Percentiles rank a stretch among this genome's conserved stretches.
Conservation (phyloP, 2,797 vertebrate species). For the Hoplostethus mediterraneus region DNA sequence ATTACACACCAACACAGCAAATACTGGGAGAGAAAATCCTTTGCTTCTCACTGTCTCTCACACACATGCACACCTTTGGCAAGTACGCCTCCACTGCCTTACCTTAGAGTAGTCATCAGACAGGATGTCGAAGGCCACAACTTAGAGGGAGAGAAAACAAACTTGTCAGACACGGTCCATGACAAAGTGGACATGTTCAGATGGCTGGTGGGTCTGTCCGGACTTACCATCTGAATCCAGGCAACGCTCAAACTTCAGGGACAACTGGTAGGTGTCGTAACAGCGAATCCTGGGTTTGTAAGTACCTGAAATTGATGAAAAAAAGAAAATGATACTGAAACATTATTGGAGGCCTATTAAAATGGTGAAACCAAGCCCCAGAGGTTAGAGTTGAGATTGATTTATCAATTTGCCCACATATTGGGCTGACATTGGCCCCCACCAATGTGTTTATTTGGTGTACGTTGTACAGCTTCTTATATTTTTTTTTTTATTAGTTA, state of each 20-base stretch:
- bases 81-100: conserved; percentile 24
- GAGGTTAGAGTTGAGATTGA: too few relatives aligned
- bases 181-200: neutral
- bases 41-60: too few relatives aligned
- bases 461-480: too few relatives aligned
- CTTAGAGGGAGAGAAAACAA: conserved; percentile 79
- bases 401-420: too few relatives aligned
- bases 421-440: too few relatives aligned
- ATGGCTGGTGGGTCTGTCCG: neutral
- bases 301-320: conserved; percentile 85
- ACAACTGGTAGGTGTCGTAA: conserved; percentile 95
- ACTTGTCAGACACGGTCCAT: neutral
- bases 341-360: neutral
- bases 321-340: neutral
- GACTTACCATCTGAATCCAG: conserved; percentile 94
- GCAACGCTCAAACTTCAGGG: conserved; percentile 97
- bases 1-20: too few relatives aligned
- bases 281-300: conserved; percentile 97
- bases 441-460: too few relatives aligned
- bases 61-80: too few relatives aligned
- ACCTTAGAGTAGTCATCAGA: conserved; percentile 99
- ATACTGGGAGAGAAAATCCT: too few relatives aligned
- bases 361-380: neutral
- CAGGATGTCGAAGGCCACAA: conserved; percentile 95
- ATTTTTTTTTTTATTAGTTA: too few relatives aligned